Evolutionary conservation across 2,797 vertebrate species (phyloP).

Genomic region (Sebastes reedi): DNA sequence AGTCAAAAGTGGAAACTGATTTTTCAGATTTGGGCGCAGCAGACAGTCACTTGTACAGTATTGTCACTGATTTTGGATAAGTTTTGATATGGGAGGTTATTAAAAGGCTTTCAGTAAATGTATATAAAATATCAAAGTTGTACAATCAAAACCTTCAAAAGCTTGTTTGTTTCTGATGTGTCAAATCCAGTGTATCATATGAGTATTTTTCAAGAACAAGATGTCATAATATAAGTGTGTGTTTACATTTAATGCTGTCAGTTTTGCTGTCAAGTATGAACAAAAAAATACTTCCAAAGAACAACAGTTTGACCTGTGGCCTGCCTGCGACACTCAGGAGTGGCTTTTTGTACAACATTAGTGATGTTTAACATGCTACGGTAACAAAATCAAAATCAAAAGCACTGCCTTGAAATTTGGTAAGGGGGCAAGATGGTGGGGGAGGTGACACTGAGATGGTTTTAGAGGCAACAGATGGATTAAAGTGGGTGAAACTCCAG

Average conservation of each 20-base stretch:
- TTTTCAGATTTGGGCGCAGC: constrained; percentile 27
- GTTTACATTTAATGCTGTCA: constrained; percentile 46
- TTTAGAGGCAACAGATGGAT: constrained; percentile 67
- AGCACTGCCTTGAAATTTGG: constrained; percentile 45
- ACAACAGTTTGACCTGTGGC: background rate
- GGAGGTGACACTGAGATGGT: constrained; percentile 31
- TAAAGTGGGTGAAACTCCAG: constrained; percentile 48
- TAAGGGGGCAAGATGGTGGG: constrained; percentile 26
- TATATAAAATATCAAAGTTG: constrained; percentile 45
- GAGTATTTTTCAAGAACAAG: constrained; percentile 66
- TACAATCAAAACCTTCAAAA: constrained; percentile 31
- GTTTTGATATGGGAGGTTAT: constrained; percentile 51
- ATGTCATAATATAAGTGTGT: constrained; percentile 9
- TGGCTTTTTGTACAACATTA: constrained; percentile 15
- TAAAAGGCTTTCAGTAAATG: constrained; percentile 44
- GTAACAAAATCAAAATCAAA: constrained; percentile 36
- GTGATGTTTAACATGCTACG: constrained; percentile 19
- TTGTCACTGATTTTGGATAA: constrained; percentile 16
- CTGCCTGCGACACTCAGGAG: background rate
- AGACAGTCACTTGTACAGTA: constrained; percentile 25
- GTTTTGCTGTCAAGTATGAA: constrained; percentile 21
- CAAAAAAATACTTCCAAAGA: background rate
- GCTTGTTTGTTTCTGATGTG: constrained; percentile 45
- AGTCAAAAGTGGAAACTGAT: background rate
- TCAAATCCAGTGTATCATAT: constrained; percentile 53